phyloP scores from a whole-genome alignment of 30 jellyfish, hydroid and myxozoan species.

The Turritopsis dohrnii region DNA sequence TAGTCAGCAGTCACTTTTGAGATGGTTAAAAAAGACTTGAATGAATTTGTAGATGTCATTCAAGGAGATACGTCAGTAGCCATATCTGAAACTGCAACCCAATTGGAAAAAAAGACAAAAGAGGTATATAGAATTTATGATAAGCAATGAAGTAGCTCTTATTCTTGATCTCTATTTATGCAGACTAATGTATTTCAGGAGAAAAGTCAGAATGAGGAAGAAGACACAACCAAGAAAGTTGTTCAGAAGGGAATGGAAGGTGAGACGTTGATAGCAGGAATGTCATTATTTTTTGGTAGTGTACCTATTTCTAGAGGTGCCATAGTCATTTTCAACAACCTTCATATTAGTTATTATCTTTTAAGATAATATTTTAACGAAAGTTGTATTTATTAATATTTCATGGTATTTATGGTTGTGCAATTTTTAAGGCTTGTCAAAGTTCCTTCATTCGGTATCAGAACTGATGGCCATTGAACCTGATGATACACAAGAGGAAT shows the following conservation, averaged over 20 bases:
- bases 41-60: constrained; percentile 74
- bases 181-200: background rate
- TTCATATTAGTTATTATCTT: no score
- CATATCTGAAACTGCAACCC: constrained; percentile 72
- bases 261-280: no score
- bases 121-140: background rate
- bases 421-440: constrained; percentile 27
- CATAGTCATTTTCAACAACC: no score
- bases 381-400: no score
- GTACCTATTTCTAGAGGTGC: no score
- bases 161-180: background rate
- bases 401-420: background rate
- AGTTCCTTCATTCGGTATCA: constrained; percentile 34
- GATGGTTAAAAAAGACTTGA: constrained; percentile 79
- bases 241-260: constrained; percentile 19
- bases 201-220: background rate
- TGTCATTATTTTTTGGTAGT: no score
- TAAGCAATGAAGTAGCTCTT: background rate
- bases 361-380: no score
- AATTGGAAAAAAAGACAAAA: constrained; percentile 50
- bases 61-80: constrained; percentile 78
- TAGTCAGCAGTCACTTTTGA: constrained; percentile 69
- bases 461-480: constrained; percentile 37
- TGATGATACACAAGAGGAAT: constrained; percentile 37
- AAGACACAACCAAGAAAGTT: background rate